Evolutionary conservation across 2,113 vertebrate genomes (phyloP), one percentile per base, ranked within the genome.

Genomic region (Tragelaphus scriptus): DNA sequence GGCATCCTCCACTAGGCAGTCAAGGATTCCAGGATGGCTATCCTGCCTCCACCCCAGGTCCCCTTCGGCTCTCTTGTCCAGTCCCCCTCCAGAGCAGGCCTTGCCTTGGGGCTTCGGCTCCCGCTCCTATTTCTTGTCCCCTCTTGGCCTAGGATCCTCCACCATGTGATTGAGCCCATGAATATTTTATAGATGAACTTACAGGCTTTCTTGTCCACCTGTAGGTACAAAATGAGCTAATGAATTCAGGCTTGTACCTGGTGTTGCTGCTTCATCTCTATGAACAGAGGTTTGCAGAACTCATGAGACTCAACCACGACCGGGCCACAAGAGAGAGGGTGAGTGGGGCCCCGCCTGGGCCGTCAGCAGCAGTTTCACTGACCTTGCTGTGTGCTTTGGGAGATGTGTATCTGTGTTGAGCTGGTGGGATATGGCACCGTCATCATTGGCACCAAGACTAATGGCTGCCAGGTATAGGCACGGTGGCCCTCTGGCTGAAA

Each of bases 201-300:
- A 89, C 7, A n/a, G 58, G 61, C 19, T 75, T 71, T 56, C 88
- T 95, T 87, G 68, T 86, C 80, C 91, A 1, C 19, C 3, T 16
- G 2, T 32, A 98, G 97, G 97, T 94, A 82, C 97, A 97, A 26
- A 95, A 88, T 3, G 59, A 98, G 55, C 91, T 97, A 82, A 96
- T 95, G 96, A 97, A 97, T 28, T 95, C 97, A 0, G 90, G 95
- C 28, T 63, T 98, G 47, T 98, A 82, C 40, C 98, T 97, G 92
- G 92, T 96, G 23, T 93, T 98, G 44, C 95, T 99, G 36, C 98
- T 98, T 26, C 95, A 98, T 77, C 87, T 98, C 51, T 98, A 98
- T 6, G 96, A 98, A 55, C 75, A 98, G 97, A 97, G 96, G 17
- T 97, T 97, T 94, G 95, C 97, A 7, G 97, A 99, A 53, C 96